These are phyloP conservation scores for Hyphantria cunea DNA, from an alignment of 1,140 invertebrate species.

Conservation along the genomic window DNA sequence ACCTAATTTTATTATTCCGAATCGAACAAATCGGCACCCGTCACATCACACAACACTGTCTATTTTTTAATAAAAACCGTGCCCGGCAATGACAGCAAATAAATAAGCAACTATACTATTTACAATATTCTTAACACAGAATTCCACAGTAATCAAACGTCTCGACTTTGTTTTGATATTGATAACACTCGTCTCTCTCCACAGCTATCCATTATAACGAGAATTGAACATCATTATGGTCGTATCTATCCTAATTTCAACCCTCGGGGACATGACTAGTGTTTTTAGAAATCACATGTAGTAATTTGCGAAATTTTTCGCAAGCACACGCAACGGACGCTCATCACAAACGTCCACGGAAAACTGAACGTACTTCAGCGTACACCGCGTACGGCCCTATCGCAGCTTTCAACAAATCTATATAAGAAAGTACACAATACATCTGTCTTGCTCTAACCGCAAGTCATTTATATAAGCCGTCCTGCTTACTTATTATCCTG, in stretches of 20 bases:
- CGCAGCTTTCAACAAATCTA: constrained; percentile 70
- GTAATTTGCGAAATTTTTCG: constrained; percentile 39
- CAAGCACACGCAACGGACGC: constrained; percentile 18
- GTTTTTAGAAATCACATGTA: constrained; percentile 37
- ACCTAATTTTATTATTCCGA: background rate
- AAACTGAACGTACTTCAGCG: constrained; percentile 49
- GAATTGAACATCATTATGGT: constrained; percentile 1
- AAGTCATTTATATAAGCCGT: constrained; percentile 18
- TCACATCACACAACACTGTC: constrained; percentile 11
- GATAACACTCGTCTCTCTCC: background rate
- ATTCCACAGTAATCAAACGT: constrained; percentile 14
- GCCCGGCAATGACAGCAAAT: constrained; percentile 16
- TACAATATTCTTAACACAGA: constrained; percentile 22
- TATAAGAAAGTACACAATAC: constrained; percentile 69
- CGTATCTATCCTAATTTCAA: constrained; percentile 27
- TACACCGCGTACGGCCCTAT: constrained; percentile 17
- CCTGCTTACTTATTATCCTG: constrained; percentile 60
- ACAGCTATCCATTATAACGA: constrained; percentile 25
- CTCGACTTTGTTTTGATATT: constrained; percentile 18
- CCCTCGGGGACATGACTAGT: constrained; percentile 24
- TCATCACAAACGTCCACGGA: constrained; percentile 37
- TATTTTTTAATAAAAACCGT: constrained; percentile 21
- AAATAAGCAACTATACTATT: constrained; percentile 11
- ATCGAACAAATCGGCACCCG: background rate
- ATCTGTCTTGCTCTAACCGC: constrained; percentile 44